phyloP scores from a whole-genome alignment of 2,888 invertebrate species.

The Pammene aurita region DNA sequence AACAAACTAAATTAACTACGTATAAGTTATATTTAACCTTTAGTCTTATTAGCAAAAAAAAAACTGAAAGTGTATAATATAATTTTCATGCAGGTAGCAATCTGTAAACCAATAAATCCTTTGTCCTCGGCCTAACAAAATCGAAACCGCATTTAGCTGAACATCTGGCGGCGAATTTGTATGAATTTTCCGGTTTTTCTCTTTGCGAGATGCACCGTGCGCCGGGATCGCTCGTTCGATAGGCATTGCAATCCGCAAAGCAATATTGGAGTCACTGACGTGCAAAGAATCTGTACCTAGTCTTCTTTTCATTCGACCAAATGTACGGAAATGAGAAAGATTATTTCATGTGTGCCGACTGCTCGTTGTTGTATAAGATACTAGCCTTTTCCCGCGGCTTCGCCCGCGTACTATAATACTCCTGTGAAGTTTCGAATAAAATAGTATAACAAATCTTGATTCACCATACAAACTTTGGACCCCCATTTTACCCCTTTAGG shows the following conservation, averaged over 20 bases:
- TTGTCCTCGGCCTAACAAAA: constrained; percentile 28
- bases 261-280: constrained; percentile 44
- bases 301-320: constrained; percentile 17
- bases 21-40: too few species aligned
- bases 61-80: too few species aligned
- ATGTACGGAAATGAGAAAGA: constrained; percentile 20
- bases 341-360: constrained; percentile 5
- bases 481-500: too few species aligned
- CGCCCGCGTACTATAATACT: too few species aligned
- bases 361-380: neutral
- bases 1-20: too few species aligned
- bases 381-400: too few species aligned
- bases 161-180: constrained; percentile 47
- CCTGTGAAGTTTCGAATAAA: too few species aligned
- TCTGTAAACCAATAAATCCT: constrained; percentile 34
- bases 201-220: constrained; percentile 41
- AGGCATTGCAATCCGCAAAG: constrained; percentile 33
- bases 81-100: neutral
- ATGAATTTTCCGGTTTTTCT: constrained; percentile 50
- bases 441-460: too few species aligned
- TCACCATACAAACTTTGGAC: too few species aligned
- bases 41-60: too few species aligned
- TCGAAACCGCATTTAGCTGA: constrained; percentile 32
- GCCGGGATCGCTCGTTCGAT: constrained; percentile 40
- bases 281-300: constrained; percentile 37